Conservation (phyloP, 2,113 vertebrate genomes). For the Orcinus orca region DNA sequence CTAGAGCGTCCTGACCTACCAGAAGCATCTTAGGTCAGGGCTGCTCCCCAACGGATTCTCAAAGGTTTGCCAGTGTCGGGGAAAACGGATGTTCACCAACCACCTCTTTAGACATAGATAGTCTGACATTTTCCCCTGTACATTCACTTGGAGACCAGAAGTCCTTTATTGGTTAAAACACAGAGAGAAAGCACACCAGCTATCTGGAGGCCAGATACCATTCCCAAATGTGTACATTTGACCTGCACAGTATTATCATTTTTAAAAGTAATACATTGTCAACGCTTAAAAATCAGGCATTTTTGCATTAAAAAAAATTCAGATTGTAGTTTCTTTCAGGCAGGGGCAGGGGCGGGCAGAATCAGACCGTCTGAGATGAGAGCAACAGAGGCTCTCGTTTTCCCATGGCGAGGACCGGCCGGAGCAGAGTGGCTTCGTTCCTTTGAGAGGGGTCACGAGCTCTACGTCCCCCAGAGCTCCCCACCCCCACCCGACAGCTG, state of each 20-base stretch:
- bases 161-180: not conserved
- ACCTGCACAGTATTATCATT: not conserved
- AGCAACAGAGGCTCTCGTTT: not conserved
- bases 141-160: not conserved
- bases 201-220: not conserved
- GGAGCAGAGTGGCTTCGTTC: not conserved
- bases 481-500: fast-evolving
- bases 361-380: not conserved
- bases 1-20: too few relatives aligned
- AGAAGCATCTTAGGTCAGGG: too few relatives aligned
- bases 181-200: not conserved
- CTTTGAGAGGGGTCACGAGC: fast-evolving
- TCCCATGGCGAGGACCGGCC: not conserved
- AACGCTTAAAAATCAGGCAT: not conserved
- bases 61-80: fast-evolving
- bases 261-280: not conserved
- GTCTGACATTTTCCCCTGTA: not conserved
- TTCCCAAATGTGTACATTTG: not conserved
- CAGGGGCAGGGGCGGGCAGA: fast-evolving
- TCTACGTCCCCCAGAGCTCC: not conserved
- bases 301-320: not conserved
- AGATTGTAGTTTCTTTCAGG: not conserved
- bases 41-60: not conserved
- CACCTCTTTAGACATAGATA: not conserved
- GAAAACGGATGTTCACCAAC: not conserved